Conservation (phyloP, 2,797 vertebrate species). For the Gadopsis bispinosus region DNA sequence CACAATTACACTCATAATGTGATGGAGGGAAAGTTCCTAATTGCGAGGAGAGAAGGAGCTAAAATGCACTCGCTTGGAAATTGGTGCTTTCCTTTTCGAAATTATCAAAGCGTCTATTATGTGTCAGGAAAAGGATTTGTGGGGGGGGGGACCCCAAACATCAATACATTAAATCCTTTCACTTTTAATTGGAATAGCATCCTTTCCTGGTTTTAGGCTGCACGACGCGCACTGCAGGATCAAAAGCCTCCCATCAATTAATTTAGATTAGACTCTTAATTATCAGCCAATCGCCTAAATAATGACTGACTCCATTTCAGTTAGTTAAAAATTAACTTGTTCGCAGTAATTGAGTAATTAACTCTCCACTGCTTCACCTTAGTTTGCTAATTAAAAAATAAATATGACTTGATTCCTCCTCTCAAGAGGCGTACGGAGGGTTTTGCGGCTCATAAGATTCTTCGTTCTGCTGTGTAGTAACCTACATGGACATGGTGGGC, state of each 20-base stretch:
- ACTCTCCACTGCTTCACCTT: constrained; percentile 95
- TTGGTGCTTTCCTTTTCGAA: constrained; percentile 85
- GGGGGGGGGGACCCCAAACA: constrained; percentile 79
- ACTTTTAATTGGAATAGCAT: constrained; percentile 91
- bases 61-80: constrained; percentile 86
- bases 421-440: constrained; percentile 79
- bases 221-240: constrained; percentile 88
- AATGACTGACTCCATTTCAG: constrained; percentile 97
- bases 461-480: constrained; percentile 14
- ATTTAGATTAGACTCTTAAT: constrained; percentile 98
- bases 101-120: constrained; percentile 87
- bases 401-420: constrained; percentile 92
- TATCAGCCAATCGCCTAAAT: constrained; percentile 96
- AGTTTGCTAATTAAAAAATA: constrained; percentile 99
- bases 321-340: constrained; percentile 98
- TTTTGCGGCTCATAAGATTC: constrained; percentile 41
- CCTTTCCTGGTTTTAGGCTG: constrained; percentile 86
- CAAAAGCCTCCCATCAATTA: constrained; percentile 93
- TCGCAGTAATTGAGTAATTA: constrained; percentile 98
- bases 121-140: constrained; percentile 66
- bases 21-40: constrained; percentile 92
- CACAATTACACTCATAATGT: constrained; percentile 92
- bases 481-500: constrained; percentile 13
- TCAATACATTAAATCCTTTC: constrained; percentile 88
- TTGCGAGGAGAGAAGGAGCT: constrained; percentile 88